Base-by-base conservation (phyloP, 2,113 vertebrate genomes). In the Trichomycterus rosablanca region DNA sequence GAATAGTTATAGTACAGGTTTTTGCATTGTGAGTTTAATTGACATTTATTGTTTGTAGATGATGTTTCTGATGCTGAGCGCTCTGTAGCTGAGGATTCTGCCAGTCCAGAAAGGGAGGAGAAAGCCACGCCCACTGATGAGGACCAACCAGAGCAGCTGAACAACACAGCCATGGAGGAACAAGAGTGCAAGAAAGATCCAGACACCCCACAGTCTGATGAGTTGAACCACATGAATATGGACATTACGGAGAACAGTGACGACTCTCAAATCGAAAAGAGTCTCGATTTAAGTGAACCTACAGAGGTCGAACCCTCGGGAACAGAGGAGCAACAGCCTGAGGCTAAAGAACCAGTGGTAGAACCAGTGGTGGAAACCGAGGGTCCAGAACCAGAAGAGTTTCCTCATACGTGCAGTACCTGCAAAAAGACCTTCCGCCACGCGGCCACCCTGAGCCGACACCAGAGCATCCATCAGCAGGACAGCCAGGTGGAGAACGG, bases 371-470 rank as follows among this genome's bases (percentile, higher is more conserved):
- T 49, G 28, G 53, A 66, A 53, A 4, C 28, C 7, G 92, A n/a
- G 50, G 84, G 76, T 78, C 90, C 42, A 9, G 15, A 51, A 12
- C 12, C 51, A 12, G 67, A 74, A 12, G 63, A 67, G 16, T 74
- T 74, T 45, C 72, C 90, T 74, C 89, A 93, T 49, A 75, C 87
- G 24, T 98, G 96, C 24, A 66, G 79, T 2, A 69, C 87, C 44
- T 98, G 96, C 30, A 92, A 84, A 35, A 98, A 98, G 83, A 93
- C 81, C 68, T 98, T 97, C 87, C 94, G 93, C 78, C 93, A 95
- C 59, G 85, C 86, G 10, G 88, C 91, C 55, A 98, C 94, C 15
- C 89, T 98, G 53, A 86, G 83, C 65, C 92, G 95, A 62, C 96
- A 98, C 77, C 85, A 86, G 81, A 95, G 88, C 74, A 91, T 84